Evolutionary conservation across 2,888 invertebrate species (phyloP).

Genomic region (Nephrotoma flavescens): DNA sequence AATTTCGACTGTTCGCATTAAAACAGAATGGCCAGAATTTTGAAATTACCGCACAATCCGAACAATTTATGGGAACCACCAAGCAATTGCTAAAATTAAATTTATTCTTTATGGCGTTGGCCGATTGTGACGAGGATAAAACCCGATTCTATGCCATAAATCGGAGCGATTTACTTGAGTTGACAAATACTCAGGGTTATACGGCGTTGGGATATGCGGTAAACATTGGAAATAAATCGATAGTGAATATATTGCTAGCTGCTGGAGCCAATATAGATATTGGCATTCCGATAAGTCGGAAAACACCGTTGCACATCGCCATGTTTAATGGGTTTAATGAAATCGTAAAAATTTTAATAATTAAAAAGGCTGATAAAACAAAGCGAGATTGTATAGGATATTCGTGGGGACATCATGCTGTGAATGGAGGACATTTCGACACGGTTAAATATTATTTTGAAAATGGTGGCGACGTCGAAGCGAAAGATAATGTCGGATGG

Average conservation of each 20-base stretch:
- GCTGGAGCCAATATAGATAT: conserved; percentile 24
- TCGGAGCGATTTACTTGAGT: conserved; percentile 23
- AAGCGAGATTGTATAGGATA: conserved; percentile 25
- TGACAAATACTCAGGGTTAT: conserved; percentile 26
- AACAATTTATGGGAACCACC: conserved; percentile 18
- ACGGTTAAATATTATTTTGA: conserved; percentile 28
- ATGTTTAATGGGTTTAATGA: conserved; percentile 27
- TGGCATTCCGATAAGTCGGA: conserved; percentile 23
- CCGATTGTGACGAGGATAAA: conserved; percentile 27
- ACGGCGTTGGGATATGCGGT: conserved; percentile 29
- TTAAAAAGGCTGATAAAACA: conserved; percentile 27
- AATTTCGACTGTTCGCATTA: conserved; percentile 24
- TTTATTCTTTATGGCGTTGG: conserved; percentile 26
- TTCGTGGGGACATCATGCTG: conserved; percentile 28
- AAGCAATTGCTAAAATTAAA: conserved; percentile 23
- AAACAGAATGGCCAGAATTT: conserved; percentile 9
- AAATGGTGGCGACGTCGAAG: conserved; percentile 25
- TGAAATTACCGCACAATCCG: conserved; percentile 16
- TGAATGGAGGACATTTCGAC: conserved; percentile 27
- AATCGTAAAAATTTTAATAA: conserved; percentile 26
- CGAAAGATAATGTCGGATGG: conserved; percentile 25
- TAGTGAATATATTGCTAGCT: conserved; percentile 25
- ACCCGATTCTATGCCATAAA: conserved; percentile 26
- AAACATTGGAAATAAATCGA: conserved; percentile 23
- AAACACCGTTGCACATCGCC: conserved; percentile 28